These are phyloP conservation scores for Drosophila cardini DNA, from an alignment of 1,140 invertebrate genomes.

Conservation along the genomic window DNA sequence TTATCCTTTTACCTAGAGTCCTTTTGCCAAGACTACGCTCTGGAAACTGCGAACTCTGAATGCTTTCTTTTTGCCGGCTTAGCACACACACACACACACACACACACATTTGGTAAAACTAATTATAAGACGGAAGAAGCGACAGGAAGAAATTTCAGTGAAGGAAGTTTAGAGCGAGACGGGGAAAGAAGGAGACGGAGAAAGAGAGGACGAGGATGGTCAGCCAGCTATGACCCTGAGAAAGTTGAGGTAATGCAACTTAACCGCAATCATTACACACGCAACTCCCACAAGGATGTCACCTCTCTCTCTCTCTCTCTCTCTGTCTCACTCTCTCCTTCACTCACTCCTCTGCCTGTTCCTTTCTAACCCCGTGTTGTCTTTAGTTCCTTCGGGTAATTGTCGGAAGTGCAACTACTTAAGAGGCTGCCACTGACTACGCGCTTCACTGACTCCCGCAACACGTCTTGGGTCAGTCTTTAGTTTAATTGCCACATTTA, in stretches of 20 bases:
- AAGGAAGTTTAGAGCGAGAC: not conserved
- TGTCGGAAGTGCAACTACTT: slow-evolving; percentile 78
- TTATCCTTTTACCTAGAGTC: slow-evolving; percentile 67
- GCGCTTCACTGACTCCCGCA: slow-evolving; percentile 56
- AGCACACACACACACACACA: slow-evolving; percentile 4
- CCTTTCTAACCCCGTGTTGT: not conserved
- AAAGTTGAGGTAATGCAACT: slow-evolving; percentile 44
- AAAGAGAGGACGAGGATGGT: slow-evolving; percentile 11
- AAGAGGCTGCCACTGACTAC: slow-evolving; percentile 49
- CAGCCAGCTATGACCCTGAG: slow-evolving; percentile 77
- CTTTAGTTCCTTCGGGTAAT: slow-evolving; percentile 36
- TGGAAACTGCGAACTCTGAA: slow-evolving; percentile 17
- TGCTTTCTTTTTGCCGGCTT: slow-evolving; percentile 25
- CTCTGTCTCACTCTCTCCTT: no score
- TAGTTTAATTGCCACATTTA: slow-evolving; percentile 76
- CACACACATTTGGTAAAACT: slow-evolving; percentile 22
- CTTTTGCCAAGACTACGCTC: slow-evolving; percentile 4
- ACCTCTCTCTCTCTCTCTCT: no score
- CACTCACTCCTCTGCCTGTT: slow-evolving; percentile 9
- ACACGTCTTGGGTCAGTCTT: slow-evolving; percentile 34
- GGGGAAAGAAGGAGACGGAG: not conserved
- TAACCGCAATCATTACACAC: slow-evolving; percentile 76
- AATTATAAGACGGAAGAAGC: slow-evolving; percentile 34
- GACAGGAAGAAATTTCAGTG: not conserved
- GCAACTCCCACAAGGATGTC: slow-evolving; percentile 49